These are phyloP conservation scores for Ecliptopera silaceata DNA, from an alignment of 2,888 invertebrate genomes.

Conservation along the genomic window DNA sequence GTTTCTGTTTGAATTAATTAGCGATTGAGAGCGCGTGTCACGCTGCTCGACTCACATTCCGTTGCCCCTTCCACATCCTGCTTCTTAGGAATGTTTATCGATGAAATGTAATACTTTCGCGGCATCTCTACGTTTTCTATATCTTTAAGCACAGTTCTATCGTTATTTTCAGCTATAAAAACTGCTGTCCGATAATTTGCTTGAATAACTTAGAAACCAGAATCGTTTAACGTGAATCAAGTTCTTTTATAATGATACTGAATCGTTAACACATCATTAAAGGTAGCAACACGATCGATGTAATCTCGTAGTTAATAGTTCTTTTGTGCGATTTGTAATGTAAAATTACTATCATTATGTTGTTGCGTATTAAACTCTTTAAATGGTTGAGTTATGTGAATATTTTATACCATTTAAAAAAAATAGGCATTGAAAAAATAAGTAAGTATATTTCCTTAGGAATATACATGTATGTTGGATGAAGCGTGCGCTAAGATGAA, in stretches of 20 bases:
- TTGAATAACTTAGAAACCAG: neutral
- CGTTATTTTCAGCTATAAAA: neutral
- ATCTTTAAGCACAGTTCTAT: neutral
- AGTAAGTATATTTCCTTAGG: neutral
- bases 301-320: constrained; percentile 21
- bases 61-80: constrained; percentile 63
- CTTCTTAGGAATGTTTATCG: constrained; percentile 71
- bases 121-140: constrained; percentile 3
- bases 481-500: constrained; percentile 14
- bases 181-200: neutral
- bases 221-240: neutral
- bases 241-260: constrained; percentile 1
- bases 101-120: constrained; percentile 64
- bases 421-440: constrained; percentile 4
- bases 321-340: constrained; percentile 22
- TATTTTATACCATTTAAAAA: constrained; percentile 17
- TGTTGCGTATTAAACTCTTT: constrained; percentile 18
- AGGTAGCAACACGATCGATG: constrained; percentile 21
- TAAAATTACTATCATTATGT: constrained; percentile 26
- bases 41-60: constrained; percentile 74
- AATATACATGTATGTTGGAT: neutral
- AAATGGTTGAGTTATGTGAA: constrained; percentile 15
- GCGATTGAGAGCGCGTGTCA: constrained; percentile 75
- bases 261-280: constrained; percentile 21
- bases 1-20: constrained; percentile 80